Percentiles rank a stretch among this genome's conserved stretches.
Evolutionary conservation across 2,113 vertebrate genomes (phyloP).

Genomic region (Cyprinodon tularosa): DNA sequence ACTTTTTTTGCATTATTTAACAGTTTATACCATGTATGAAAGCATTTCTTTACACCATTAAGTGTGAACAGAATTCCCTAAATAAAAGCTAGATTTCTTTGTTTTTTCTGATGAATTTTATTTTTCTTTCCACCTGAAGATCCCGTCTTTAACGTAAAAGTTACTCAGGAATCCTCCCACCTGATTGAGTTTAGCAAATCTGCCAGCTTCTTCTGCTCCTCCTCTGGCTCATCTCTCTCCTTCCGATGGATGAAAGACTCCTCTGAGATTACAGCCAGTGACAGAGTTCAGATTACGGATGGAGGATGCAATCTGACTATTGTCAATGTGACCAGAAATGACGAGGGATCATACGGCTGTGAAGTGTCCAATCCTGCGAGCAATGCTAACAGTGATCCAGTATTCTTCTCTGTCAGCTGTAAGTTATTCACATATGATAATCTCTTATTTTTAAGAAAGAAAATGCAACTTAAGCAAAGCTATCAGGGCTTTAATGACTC

Average conservation of each 20-base stretch:
- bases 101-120: background rate
- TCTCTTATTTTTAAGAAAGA: background rate
- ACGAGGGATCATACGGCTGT: conserved; percentile 55
- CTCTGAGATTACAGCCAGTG: conserved; percentile 52
- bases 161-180: conserved; percentile 24
- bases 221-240: conserved; percentile 51
- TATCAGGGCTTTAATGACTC: background rate
- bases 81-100: too few relatives aligned
- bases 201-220: conserved; percentile 59
- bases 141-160: background rate
- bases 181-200: conserved; percentile 58
- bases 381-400: conserved; percentile 17
- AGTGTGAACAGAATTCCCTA: too few relatives aligned
- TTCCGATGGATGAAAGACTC: conserved; percentile 67
- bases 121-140: conserved; percentile 17
- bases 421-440: conserved; percentile 29
- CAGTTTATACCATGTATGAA: too few relatives aligned
- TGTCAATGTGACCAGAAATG: conserved; percentile 45
- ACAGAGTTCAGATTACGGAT: conserved; percentile 58
- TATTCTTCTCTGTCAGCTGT: conserved; percentile 55
- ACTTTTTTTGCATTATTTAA: too few relatives aligned
- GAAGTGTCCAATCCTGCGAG: conserved; percentile 21
- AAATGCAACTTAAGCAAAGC: background rate
- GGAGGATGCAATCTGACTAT: conserved; percentile 51
- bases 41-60: too few relatives aligned